Percentiles rank a stretch among this genome's conserved stretches.
Conservation (phyloP, 2,888 invertebrate genomes). For the Eurytoma adleriae region DNA sequence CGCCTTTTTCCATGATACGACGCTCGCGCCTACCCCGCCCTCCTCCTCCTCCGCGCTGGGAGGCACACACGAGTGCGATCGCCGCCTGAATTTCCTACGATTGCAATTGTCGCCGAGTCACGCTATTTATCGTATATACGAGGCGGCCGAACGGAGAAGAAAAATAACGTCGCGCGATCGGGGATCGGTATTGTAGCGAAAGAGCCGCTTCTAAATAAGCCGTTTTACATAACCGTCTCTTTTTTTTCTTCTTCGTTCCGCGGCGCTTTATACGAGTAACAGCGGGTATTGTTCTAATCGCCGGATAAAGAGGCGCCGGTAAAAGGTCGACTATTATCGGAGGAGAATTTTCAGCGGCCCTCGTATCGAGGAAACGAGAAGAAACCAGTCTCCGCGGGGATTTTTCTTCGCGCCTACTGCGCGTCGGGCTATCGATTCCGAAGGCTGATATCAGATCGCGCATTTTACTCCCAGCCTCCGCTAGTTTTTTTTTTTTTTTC, state of each 20-base stretch:
- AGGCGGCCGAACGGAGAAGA: no score
- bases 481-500: background rate
- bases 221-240: background rate
- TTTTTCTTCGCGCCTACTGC: background rate
- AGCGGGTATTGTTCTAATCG: no score
- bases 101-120: no score
- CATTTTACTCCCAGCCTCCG: constrained; percentile 1
- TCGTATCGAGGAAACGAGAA: background rate
- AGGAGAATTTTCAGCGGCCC: background rate
- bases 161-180: background rate
- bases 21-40: background rate
- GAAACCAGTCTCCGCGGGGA: background rate
- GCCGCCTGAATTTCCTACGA: no score
- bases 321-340: no score
- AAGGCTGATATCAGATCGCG: constrained; percentile 13
- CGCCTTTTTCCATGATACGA: background rate
- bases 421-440: constrained; percentile 6
- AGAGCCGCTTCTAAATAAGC: no score
- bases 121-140: no score
- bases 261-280: background rate
- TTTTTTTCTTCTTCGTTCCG: background rate
- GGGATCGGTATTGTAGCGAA: no score
- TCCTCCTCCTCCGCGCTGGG: no score
- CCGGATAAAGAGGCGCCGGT: no score
- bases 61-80: no score